Percentiles rank a stretch among this genome's conserved stretches.
phyloP scores from a whole-genome alignment of 2,888 invertebrate genomes.

The Microctonus hyperodae region DNA sequence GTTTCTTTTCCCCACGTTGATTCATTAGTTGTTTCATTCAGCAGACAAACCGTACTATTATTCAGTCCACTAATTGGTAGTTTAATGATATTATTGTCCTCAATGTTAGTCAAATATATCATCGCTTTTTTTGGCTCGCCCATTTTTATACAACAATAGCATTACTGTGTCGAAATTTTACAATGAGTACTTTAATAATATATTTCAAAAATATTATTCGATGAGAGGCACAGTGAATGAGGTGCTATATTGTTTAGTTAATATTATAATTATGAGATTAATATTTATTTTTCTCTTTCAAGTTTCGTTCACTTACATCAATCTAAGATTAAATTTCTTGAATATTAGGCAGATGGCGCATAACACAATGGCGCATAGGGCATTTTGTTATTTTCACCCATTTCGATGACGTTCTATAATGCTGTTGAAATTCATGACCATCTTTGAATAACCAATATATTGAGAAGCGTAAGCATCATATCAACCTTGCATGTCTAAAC shows the following conservation, averaged over 20 bases:
- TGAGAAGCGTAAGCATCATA: background rate
- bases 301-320: constrained; percentile 29
- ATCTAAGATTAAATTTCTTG: constrained; percentile 10
- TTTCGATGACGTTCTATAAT: constrained; percentile 43
- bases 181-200: background rate
- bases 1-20: background rate
- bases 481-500: background rate
- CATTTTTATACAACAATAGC: background rate
- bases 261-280: background rate
- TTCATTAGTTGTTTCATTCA: background rate
- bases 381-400: constrained; percentile 39
- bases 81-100: background rate
- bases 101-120: background rate
- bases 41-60: background rate
- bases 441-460: constrained; percentile 33
- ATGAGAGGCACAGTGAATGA: background rate
- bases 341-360: constrained; percentile 44
- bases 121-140: background rate
- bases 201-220: background rate
- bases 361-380: constrained; percentile 36
- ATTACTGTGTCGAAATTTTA: background rate
- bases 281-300: constrained; percentile 23
- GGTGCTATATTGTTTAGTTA: background rate
- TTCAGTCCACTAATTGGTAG: background rate
- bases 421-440: constrained; percentile 41